Conservation (phyloP, 2,113 vertebrate genomes). For the Boulengeromyrus knoepffleri region DNA sequence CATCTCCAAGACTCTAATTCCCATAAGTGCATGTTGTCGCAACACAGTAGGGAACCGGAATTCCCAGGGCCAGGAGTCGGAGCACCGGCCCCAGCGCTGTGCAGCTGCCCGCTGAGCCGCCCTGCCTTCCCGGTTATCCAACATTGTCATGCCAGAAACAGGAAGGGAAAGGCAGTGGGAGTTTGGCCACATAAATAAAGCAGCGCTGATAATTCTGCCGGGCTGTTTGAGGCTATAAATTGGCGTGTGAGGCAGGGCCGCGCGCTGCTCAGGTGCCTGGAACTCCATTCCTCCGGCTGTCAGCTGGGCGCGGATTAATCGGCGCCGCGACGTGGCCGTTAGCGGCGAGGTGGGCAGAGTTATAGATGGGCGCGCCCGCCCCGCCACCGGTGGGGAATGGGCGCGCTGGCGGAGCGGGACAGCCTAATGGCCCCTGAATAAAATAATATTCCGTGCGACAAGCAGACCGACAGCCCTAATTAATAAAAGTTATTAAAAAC, state of each 20-base stretch:
- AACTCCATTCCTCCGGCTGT: conserved; percentile 26
- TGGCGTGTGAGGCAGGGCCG: background rate
- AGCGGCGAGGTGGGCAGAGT: conserved; percentile 25
- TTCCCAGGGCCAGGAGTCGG: background rate
- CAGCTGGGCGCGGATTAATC: background rate
- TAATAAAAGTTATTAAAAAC: conserved; percentile 47
- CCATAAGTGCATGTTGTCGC: background rate
- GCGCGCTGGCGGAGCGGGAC: conserved; percentile 10
- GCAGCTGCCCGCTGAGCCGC: background rate
- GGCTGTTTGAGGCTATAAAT: conserved; percentile 22
- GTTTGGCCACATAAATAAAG: conserved; percentile 17
- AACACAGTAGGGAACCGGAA: background rate
- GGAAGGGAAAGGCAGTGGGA: background rate
- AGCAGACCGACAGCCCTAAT: conserved; percentile 46
- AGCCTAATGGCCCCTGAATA: conserved; percentile 54
- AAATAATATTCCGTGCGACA: conserved; percentile 46
- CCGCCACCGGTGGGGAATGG: conserved; percentile 29
- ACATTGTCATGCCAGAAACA: background rate
- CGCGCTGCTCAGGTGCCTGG: conserved; percentile 20
- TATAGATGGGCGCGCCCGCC: conserved; percentile 21
- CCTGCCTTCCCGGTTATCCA: background rate
- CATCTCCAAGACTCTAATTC: background rate
- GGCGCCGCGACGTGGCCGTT: background rate
- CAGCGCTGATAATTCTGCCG: conserved; percentile 1
- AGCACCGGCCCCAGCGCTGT: background rate